Conservation (phyloP, 2,797 vertebrate genomes). For the Galago senegalensis region DNA sequence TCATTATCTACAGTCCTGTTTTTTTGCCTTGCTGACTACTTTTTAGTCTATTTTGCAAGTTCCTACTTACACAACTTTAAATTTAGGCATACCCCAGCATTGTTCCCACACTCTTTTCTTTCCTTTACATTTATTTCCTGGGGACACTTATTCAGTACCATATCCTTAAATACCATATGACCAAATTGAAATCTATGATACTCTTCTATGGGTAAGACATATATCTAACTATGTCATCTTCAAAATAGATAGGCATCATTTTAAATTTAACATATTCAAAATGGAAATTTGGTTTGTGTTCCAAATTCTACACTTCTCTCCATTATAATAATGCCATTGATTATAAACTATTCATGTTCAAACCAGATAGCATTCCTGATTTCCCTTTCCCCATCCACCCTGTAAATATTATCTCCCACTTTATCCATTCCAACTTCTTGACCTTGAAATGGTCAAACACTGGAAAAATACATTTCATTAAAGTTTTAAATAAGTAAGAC, state of each 20-base stretch:
- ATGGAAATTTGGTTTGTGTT: neutral
- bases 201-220: neutral
- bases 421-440: neutral
- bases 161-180: neutral
- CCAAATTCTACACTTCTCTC: neutral
- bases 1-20: neutral
- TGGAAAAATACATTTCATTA: neutral
- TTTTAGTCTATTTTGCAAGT: neutral
- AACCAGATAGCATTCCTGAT: neutral
- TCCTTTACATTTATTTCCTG: neutral
- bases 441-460: neutral
- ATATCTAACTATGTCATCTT: neutral
- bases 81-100: neutral
- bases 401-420: neutral
- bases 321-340: neutral
- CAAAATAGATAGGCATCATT: neutral
- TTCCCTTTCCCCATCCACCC: neutral
- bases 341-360: neutral
- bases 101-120: neutral
- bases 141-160: neutral
- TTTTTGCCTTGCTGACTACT: neutral
- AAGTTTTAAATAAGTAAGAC: neutral
- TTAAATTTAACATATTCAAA: constrained; percentile 23
- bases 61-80: neutral
- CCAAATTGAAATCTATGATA: neutral